Evolutionary conservation across 2,113 vertebrate genomes (phyloP).

Genomic region (Xenopus tropicalis): UCB_Xtro_10.0 CM004445.2:125146501-125147000

Average conservation of each 20-base stretch:
- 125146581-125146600: too few species aligned
- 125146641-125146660: too few species aligned
- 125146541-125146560: too few species aligned
- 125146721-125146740: slow-evolving; percentile 1
- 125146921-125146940: background rate
- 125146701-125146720: background rate
- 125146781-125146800: background rate
- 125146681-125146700: background rate
- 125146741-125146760: slow-evolving; percentile 31
- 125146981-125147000: slow-evolving; percentile 21
- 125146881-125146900: background rate
- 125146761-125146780: background rate
- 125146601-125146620: too few species aligned
- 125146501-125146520: too few species aligned
- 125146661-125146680: too few species aligned
- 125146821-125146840: background rate
- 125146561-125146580: too few species aligned
- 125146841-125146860: background rate
- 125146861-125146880: background rate
- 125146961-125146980: background rate
- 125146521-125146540: too few species aligned
- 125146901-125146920: background rate
- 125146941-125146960: background rate
- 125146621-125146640: too few species aligned
- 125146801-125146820: background rate